Evolutionary conservation across 2,113 vertebrate genomes (phyloP).

Genomic region (Callorhinus ursinus): DNA sequence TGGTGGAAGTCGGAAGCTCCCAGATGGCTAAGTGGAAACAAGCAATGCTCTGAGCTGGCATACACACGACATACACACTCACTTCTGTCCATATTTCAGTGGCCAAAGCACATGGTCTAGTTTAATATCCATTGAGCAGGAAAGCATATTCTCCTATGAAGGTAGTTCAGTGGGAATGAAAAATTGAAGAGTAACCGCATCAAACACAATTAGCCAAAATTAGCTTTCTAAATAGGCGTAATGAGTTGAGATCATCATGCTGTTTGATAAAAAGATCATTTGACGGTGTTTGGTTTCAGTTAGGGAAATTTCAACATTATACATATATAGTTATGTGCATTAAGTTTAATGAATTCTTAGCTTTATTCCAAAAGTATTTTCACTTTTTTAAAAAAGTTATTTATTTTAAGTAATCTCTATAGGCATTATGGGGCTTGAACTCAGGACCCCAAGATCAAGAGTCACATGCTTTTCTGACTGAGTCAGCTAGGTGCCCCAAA

Average conservation of each 20-base stretch:
- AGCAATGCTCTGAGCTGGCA: neutral
- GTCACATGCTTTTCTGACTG: too few relatives aligned
- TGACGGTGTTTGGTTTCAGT: neutral
- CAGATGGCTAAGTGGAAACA: neutral
- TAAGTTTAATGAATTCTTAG: neutral
- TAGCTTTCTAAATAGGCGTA: neutral
- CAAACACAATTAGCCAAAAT: neutral
- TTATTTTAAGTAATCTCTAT: neutral
- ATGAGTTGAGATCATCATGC: neutral
- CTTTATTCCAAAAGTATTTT: neutral
- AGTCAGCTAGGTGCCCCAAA: neutral
- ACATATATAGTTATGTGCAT: neutral
- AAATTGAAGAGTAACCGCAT: neutral
- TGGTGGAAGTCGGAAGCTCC: neutral
- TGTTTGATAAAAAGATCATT: neutral
- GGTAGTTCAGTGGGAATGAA: neutral
- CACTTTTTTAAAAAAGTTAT: neutral
- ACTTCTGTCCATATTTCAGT: too few relatives aligned
- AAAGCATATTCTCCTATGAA: neutral
- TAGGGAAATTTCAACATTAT: neutral
- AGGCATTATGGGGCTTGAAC: neutral
- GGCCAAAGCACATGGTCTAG: neutral
- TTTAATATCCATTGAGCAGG: neutral
- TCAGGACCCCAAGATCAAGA: neutral
- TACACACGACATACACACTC: neutral